Base-by-base conservation (phyloP, 2,888 invertebrate genomes). In the Nyleta sp. region DNA sequence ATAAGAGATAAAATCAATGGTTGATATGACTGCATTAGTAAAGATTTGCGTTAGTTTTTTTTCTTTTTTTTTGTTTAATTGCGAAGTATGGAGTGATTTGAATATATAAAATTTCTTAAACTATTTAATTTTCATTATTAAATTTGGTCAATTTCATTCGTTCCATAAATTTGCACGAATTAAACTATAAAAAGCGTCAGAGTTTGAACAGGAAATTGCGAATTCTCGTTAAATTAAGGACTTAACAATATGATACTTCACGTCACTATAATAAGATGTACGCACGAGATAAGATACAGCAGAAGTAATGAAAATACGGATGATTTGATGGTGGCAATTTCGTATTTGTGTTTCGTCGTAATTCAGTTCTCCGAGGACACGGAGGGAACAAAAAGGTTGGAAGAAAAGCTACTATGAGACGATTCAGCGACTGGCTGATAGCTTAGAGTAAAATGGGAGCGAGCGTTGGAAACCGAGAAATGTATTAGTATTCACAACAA, bases 401-500 rank as follows among this genome's bases (percentile, higher is more conserved):
- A 70, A 77, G 77, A 77, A 71, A 65, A 71, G 71, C 65, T 28
- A 59, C 50, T 60, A 71, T 71, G 71, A 77, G 71, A 76, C 70
- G 70, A 71, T 76, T 70, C 76, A 71, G 76, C 50, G 52, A 71
- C 71, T 77, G 77, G 77, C 42, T 67, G 77, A 71, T 71, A 72
- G 71, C 71, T 72, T 60, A 31, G 60, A 67, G 77, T 72, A 60
- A 72, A 72, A 77, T 72, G 48, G 77, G 44, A 71, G 48, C 46
- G 76, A 76, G 59, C 71, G 65, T 31, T 59, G 67, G 42, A 72
- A 71, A 76, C 75, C 53, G 77, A 72, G 77, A 53, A 71, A 77
- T 74, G 71, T 78, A 88, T 88, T 86, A 88, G 87, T 87, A 88
- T 88, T 87, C 87, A 83, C 84, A 84, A 84, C 85, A 85, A 87